phyloP scores from a whole-genome alignment of 2,888 invertebrate genomes.

The Apotomis betuletana region DNA sequence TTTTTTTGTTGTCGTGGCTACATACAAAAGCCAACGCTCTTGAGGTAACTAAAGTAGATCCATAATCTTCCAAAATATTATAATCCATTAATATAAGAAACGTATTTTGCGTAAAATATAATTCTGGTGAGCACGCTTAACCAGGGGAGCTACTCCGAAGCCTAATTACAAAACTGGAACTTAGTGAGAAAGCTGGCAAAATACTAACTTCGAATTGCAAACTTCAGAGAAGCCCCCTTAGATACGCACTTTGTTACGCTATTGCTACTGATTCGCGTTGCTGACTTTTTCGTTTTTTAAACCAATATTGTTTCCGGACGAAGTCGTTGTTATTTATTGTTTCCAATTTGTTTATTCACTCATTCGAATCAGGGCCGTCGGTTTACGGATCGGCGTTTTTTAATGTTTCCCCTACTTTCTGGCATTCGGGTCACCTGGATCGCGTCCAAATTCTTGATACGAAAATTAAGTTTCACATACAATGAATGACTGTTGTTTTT shows the following conservation, averaged over 20 bases:
- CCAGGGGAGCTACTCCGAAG: too few relatives aligned
- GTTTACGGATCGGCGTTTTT: constrained; percentile 61
- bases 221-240: too few relatives aligned
- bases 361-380: constrained; percentile 12
- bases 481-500: constrained; percentile 45
- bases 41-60: too few relatives aligned
- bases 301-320: neutral
- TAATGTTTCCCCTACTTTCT: constrained; percentile 58
- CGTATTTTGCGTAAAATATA: too few relatives aligned
- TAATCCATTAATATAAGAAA: too few relatives aligned
- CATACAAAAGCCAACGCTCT: neutral
- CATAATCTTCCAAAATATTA: too few relatives aligned
- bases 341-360: constrained; percentile 42
- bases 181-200: too few relatives aligned
- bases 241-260: neutral
- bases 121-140: too few relatives aligned
- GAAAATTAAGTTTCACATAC: constrained; percentile 59
- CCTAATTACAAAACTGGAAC: too few relatives aligned
- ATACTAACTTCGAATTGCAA: too few relatives aligned
- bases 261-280: neutral
- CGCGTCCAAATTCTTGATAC: constrained; percentile 63
- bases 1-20: neutral
- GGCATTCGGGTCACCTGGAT: constrained; percentile 78
- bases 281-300: neutral
- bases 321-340: constrained; percentile 9